Conservation (phyloP, 2,113 vertebrate genomes). For the Lathamus discolor region DNA sequence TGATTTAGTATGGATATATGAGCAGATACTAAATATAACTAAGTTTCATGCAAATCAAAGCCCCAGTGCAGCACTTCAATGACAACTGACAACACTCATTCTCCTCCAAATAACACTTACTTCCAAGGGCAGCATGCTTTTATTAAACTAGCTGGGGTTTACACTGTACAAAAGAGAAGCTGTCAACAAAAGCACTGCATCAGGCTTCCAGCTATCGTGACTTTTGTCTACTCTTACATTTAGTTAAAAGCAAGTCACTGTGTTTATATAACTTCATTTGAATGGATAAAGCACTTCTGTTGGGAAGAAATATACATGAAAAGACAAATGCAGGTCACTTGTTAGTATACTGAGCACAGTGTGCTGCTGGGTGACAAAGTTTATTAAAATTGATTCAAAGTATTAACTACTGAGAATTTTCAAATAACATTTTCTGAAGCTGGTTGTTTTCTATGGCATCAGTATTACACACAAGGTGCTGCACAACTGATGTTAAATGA, state of each 20-base stretch:
- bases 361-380: neutral
- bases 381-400: neutral
- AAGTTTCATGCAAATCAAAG: conserved; percentile 62
- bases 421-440: neutral
- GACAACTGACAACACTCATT: conserved; percentile 11
- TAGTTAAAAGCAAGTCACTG: neutral
- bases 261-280: neutral
- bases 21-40: conserved; percentile 61
- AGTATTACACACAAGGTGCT: neutral
- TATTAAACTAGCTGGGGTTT: conserved; percentile 37
- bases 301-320: neutral
- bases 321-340: neutral
- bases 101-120: conserved; percentile 13
- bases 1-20: conserved; percentile 32
- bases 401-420: neutral
- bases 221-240: conserved; percentile 4
- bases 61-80: conserved; percentile 21
- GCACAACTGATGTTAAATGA: neutral
- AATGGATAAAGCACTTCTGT: neutral
- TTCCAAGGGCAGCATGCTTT: conserved; percentile 21
- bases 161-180: conserved; percentile 3
- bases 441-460: neutral
- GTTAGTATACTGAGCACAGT: neutral
- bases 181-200: neutral
- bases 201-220: neutral